Conservation (phyloP, 2,888 invertebrate genomes). For the Cephus sareptanus region DNA sequence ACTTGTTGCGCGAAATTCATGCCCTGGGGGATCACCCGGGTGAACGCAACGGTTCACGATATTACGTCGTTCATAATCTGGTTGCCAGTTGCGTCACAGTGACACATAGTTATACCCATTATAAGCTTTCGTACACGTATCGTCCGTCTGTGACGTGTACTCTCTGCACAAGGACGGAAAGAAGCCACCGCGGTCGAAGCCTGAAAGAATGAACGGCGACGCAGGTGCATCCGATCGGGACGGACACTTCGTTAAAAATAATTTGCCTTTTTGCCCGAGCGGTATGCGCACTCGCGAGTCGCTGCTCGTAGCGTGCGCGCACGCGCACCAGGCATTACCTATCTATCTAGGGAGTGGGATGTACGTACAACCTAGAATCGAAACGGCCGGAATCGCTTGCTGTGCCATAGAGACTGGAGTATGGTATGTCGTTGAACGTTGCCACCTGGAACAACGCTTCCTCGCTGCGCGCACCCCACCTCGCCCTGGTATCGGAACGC, state of each 20-base stretch:
- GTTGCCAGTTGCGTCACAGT: not conserved
- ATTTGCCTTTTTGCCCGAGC: constrained; percentile 45
- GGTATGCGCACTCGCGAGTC: constrained; percentile 34
- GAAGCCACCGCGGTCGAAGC: not conserved
- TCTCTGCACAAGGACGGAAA: not conserved
- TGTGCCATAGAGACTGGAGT: constrained; percentile 1
- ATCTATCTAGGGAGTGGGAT: constrained; percentile 12
- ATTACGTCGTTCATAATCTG: not conserved
- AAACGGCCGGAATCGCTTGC: constrained; percentile 28
- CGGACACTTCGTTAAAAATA: constrained; percentile 51
- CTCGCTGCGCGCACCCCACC: constrained; percentile 11
- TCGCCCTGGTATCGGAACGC: not conserved
- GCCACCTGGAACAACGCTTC: constrained; percentile 18
- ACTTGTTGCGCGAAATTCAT: constrained; percentile 57
- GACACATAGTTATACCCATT: not conserved
- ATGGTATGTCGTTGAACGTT: not conserved
- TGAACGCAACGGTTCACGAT: constrained; percentile 14
- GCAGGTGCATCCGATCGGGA: not conserved
- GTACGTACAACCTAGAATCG: constrained; percentile 25
- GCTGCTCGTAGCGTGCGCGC: constrained; percentile 29
- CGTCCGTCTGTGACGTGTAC: not conserved
- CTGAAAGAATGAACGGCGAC: not conserved
- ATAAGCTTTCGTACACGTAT: not conserved
- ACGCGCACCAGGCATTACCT: constrained; percentile 25
- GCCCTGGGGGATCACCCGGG: constrained; percentile 41